phyloP scores from a whole-genome alignment of 2,797 vertebrate species.

The Paratrypauchen microcephalus region DNA sequence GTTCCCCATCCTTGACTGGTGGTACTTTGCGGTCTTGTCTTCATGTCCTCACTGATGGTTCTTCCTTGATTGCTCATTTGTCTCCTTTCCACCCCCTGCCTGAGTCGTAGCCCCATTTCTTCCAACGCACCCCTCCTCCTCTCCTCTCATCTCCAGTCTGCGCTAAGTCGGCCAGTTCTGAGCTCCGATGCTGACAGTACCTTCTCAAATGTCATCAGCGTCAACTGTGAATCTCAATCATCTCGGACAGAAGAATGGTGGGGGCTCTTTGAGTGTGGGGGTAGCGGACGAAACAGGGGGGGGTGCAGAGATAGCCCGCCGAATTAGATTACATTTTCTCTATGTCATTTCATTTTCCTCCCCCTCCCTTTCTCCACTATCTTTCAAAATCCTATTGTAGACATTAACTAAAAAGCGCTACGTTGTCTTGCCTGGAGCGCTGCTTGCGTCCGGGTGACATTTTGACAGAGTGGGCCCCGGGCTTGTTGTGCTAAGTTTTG shows the following conservation, averaged over 20 bases:
- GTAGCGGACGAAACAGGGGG: constrained; percentile 24
- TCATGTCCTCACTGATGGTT: neutral
- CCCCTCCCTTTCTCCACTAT: constrained; percentile 10
- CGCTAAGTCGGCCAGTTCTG: constrained; percentile 34
- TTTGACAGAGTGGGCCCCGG: constrained; percentile 65
- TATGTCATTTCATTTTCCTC: constrained; percentile 52
- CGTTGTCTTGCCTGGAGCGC: constrained; percentile 59
- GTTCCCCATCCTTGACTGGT: neutral
- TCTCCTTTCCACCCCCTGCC: neutral
- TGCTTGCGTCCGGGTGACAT: constrained; percentile 61
- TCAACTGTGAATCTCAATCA: constrained; percentile 68
- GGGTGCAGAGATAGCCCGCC: constrained; percentile 45
- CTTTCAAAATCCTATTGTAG: constrained; percentile 46
- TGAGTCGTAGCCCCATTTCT: constrained; percentile 19
- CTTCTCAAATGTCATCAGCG: constrained; percentile 67
- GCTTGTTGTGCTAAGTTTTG: constrained; percentile 60
- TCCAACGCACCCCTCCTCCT: constrained; percentile 1
- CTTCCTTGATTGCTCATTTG: constrained; percentile 15
- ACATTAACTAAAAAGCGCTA: constrained; percentile 57
- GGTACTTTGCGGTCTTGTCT: neutral
- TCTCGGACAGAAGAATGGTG: constrained; percentile 50
- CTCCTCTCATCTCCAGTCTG: constrained; percentile 14
- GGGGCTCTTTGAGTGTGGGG: constrained; percentile 19
- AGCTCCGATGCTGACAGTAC: constrained; percentile 41
- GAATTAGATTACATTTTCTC: constrained; percentile 70